phyloP scores from a whole-genome alignment of 2,113 vertebrate species.

The Arenaria interpres region DNA sequence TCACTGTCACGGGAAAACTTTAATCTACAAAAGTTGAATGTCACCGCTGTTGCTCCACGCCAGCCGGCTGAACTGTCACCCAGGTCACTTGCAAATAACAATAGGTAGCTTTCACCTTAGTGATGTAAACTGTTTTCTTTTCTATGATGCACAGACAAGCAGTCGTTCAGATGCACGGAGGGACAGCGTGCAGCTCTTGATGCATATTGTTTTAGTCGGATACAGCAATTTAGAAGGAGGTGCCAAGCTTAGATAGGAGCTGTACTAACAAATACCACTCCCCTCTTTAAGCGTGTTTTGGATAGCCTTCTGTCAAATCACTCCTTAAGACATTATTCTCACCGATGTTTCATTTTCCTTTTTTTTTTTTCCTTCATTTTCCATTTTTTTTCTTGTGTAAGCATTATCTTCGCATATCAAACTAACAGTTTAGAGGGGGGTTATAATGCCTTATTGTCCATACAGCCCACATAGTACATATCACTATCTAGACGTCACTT shows the following conservation, averaged over 20 bases:
- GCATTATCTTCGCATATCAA: background rate
- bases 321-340: background rate
- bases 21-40: background rate
- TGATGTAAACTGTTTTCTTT: background rate
- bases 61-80: background rate
- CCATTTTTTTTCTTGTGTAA: background rate
- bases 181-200: background rate
- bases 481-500: background rate
- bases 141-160: background rate
- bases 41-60: background rate
- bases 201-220: background rate
- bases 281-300: background rate
- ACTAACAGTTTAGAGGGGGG: background rate
- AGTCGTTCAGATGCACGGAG: rapidly evolving
- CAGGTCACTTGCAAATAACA: background rate
- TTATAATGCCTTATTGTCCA: background rate
- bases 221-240: background rate
- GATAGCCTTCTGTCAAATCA: background rate
- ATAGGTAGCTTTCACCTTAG: background rate
- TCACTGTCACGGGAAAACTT: background rate
- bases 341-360: background rate
- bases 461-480: background rate
- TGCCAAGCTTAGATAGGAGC: background rate
- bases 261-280: background rate
- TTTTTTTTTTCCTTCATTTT: background rate